Evolutionary conservation across 2,888 invertebrate genomes (phyloP), one percentile per base, ranked within the genome.

Genomic region (Cosmia trapezina): DNA sequence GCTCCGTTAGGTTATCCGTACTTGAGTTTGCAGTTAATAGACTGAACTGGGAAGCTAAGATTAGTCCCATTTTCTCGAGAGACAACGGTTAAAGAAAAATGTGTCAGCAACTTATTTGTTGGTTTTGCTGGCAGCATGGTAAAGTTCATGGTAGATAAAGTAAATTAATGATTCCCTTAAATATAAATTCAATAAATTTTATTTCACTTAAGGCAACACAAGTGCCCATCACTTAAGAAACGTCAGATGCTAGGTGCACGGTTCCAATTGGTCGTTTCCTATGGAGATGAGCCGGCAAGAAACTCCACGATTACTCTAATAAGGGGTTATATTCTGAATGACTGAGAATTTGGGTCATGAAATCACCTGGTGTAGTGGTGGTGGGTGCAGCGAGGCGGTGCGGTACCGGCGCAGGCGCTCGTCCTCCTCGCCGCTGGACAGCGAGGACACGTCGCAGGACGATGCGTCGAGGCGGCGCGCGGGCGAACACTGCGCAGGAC

Each of bases 341-440:
- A 45, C 45, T 51, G 4, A 8, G 43, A 57, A 19, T 12, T 70
- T n/a, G 9, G 3, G 2, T 19, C 11, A 11, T 28, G 17, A 28
- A 41, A 41, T 60, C 51, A 88, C 88, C 89, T 86, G 86, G 57
- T 83, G 88, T 78, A 83, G 82, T 73, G 81, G 82, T 53, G 88
- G 84, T 51, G 86, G 83, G 74, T 86, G 87, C 63, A 88, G 88
- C 65, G 88, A 86, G 53, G 93, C 93, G 68, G 95, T 96, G 85
- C 96, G 94, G 86, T 96, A 96, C 79, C 95, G 89, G n/a, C 96
- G 93, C 89, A 96, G 88, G 8, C 96, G 91, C 91, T 96, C 94
- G 94, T 96, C 94, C 89, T 96, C 94, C 87, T 96, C 95, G 80
- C 96, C 96, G 88, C 96, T 95, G 89, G 96, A 96, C 60, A 96